Conservation (phyloP, 1,140 invertebrate genomes). For the Hyles vespertilio region DNA sequence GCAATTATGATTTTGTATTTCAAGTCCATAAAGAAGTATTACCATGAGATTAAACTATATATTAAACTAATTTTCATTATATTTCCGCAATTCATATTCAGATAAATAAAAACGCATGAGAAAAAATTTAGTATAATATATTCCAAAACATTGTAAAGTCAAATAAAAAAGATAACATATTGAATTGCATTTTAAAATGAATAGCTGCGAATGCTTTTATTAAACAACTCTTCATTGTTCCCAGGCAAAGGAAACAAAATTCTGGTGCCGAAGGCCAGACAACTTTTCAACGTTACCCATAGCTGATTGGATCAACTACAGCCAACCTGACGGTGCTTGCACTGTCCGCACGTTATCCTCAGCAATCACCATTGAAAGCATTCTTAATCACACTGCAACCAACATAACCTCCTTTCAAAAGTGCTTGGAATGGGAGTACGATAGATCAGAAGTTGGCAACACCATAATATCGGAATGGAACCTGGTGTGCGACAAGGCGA, state of each 20-base stretch:
- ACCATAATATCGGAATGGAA: conserved; percentile 82
- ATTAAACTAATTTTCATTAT: no score
- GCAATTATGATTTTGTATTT: no score
- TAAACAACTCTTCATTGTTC: conserved; percentile 19
- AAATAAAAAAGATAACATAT: no score
- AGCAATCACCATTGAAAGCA: conserved; percentile 48
- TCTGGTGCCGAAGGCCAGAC: conserved; percentile 79
- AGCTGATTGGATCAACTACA: conserved; percentile 78
- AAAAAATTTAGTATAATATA: no score
- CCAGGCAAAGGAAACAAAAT: conserved; percentile 77
- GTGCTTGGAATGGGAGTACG: conserved; percentile 83
- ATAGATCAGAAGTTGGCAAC: conserved; percentile 76
- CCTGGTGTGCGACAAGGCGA: conserved; percentile 79
- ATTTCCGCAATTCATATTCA: no score
- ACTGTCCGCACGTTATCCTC: conserved; percentile 45
- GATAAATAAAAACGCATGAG: no score
- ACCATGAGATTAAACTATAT: no score
- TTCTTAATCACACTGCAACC: conserved; percentile 57
- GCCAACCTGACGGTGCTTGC: conserved; percentile 74
- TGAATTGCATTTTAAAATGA: no score
- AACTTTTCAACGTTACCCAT: conserved; percentile 71
- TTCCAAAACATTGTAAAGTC: no score
- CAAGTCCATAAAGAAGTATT: no score
- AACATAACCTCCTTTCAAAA: conserved; percentile 43
- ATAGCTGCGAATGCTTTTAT: background rate